These are phyloP conservation scores for Dromococcyx pavoninus DNA, from an alignment of 2,797 vertebrate species.

Conservation along the genomic window DNA sequence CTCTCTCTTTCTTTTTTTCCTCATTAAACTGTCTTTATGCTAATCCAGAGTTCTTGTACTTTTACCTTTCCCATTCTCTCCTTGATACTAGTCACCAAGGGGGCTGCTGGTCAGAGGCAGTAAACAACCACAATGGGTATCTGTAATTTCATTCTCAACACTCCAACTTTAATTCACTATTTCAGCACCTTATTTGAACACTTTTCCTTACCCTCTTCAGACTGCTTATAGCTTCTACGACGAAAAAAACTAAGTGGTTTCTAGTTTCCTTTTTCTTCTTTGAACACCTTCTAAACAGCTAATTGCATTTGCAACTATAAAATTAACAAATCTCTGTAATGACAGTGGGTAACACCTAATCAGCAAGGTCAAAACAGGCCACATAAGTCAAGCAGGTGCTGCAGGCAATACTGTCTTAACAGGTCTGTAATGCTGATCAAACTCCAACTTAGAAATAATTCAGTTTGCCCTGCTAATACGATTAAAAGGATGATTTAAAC, in stretches of 20 bases:
- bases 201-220: not conserved
- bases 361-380: not conserved
- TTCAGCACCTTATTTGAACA: not conserved
- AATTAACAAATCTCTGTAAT: not conserved
- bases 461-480: not conserved
- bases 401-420: not conserved
- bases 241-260: not conserved
- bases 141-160: not conserved
- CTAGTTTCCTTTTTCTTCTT: not conserved
- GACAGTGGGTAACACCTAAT: not conserved
- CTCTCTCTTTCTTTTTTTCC: rapidly evolving
- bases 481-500: not conserved
- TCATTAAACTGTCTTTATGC: not conserved
- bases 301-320: not conserved
- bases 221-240: not conserved
- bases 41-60: not conserved
- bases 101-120: not conserved
- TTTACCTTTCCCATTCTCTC: not conserved
- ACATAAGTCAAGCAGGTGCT: not conserved
- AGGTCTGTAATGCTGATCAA: not conserved
- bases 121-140: not conserved
- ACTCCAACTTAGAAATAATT: not conserved
- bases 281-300: not conserved
- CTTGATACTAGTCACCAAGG: not conserved
- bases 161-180: not conserved